Evolutionary conservation across 1,140 invertebrate species (phyloP), one percentile per base, ranked within the genome.

Genomic region (Aethina tumida): DNA sequence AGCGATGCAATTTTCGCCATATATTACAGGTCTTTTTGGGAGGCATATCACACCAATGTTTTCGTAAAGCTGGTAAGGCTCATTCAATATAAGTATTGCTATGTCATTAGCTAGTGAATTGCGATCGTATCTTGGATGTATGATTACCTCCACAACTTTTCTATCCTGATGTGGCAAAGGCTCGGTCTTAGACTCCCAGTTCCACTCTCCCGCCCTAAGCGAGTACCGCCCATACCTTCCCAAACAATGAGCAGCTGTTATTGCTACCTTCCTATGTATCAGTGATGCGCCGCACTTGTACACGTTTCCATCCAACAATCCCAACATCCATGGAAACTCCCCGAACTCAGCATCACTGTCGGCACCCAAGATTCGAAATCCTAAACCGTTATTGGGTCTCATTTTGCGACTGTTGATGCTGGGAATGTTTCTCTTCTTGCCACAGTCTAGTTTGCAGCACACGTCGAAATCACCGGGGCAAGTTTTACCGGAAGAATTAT

Each of bases 51-150:
- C 49, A 29, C 66, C 64, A 18, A 76, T 60, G 41, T 73, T 57
- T 25, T 48, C 35, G 1, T 64, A 63, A 1, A 74, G 56, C 1
- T 65, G 49, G 6, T 81, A 69, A 0, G 75, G 66, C 8, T 62
- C 50, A 2, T 70, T 56, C 2, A 84, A 53, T 5, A 80, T 63
- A 0, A 88, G 50, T 2, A 87, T 53, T 1, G 81, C 84, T 2
- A 81, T 65, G 51, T 88, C 83, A 47, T 85, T 78, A 45, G 62
- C 67, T 2, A 83, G 56, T 65, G 67, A 4, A 64, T 69, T 13
- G 3, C 39, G 25, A 32, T 57, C 26, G 34, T 42, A 61, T 3
- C 45, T 6, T 0, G 52, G 50, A 48, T 61, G 57, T 14, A 55
- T 39, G 8, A 55, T 42, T 3, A 57, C 39, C 41, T 34, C 30